These are phyloP conservation scores for Luffia ferchaultella DNA, from an alignment of 2,888 invertebrate species.

Conservation along the genomic window DNA sequence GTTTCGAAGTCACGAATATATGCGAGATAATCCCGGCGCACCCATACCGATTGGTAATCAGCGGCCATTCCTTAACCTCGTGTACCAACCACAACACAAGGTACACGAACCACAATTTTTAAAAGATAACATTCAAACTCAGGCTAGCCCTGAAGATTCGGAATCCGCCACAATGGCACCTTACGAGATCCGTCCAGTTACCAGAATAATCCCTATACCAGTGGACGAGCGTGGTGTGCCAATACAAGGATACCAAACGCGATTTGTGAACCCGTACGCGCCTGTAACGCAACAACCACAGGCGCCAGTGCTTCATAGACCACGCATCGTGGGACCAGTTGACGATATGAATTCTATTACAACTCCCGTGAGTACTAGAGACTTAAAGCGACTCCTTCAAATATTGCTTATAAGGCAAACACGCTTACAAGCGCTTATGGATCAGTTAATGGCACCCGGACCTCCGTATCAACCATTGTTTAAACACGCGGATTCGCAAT, in stretches of 20 bases:
- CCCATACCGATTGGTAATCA: conserved; percentile 59
- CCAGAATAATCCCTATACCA: conserved; percentile 49
- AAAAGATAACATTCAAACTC: conserved; percentile 30
- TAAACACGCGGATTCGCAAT: conserved; percentile 26
- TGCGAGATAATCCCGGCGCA: conserved; percentile 56
- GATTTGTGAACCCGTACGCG: conserved; percentile 43
- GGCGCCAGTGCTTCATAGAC: conserved; percentile 24
- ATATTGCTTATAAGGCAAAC: conserved; percentile 72
- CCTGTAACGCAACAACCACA: conserved; percentile 22
- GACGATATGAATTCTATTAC: conserved; percentile 68
- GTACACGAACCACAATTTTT: conserved; percentile 51
- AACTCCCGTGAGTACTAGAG: conserved; percentile 75
- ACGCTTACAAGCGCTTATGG: conserved; percentile 64
- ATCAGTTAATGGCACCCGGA: conserved; percentile 42
- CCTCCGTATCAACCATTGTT: conserved; percentile 33
- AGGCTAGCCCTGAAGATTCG: conserved; percentile 30
- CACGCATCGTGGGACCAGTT: conserved; percentile 43
- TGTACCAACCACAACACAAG: conserved; percentile 42
- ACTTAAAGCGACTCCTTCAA: conserved; percentile 73
- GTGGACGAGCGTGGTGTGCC: conserved; percentile 56
- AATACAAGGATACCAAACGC: conserved; percentile 44
- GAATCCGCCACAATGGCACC: conserved; percentile 38
- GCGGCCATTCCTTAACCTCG: conserved; percentile 56
- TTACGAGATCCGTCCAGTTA: conserved; percentile 39
- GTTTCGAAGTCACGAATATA: conserved; percentile 53